Base-by-base conservation (phyloP, 2,113 vertebrate genomes). In the Myotis davidii region DNA sequence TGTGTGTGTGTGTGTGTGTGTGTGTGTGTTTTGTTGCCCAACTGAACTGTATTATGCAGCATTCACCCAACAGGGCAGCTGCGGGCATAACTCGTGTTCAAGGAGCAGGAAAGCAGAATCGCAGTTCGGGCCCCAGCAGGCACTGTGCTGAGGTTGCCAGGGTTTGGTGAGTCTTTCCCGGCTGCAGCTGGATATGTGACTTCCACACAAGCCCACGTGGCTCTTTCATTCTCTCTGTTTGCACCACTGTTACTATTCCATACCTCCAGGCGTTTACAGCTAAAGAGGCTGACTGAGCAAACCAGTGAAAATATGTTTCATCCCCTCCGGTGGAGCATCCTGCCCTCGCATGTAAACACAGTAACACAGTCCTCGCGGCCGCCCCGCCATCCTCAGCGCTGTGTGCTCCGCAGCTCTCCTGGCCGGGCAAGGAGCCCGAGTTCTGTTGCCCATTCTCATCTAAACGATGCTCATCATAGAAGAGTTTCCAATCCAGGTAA, bases 401-500 rank as follows among this genome's bases (percentile, higher is more conserved):
- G 91, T 91, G 91, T 59, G 79, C 95, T 97, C 91, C 93, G 89
- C 97, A 85, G 91, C 97, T 96, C 94, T 96, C 94, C 93, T 92
- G 89, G 98, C 97, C 97, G 96, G 97, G 97, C 98, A 96, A 95
- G 96, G 95, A 97, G 97, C 96, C 97, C 96, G 91, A 70, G 94
- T 97, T 93, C 95, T 96, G 90, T 94, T 98, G 98, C 88, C 91
- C 96, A 97, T 98, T 98, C 95, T 94, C 94, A 97, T 98, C 98
- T 98, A 98, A 98, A 98, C 98, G 95, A 96, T 96, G 95, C 95
- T 98, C 97, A 95, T 97, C 98, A 98, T 98, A 98, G 98, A 98
- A 95, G 95, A 96, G 97, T 98, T 98, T 98, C 98, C 98, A 98
- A 98, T 98, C 98, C 98, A 89, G 94, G 86, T 97, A 98, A 98